These are phyloP conservation scores for Fukomys damarensis DNA, from an alignment of 2,113 vertebrate species.

Conservation along the genomic window DNA sequence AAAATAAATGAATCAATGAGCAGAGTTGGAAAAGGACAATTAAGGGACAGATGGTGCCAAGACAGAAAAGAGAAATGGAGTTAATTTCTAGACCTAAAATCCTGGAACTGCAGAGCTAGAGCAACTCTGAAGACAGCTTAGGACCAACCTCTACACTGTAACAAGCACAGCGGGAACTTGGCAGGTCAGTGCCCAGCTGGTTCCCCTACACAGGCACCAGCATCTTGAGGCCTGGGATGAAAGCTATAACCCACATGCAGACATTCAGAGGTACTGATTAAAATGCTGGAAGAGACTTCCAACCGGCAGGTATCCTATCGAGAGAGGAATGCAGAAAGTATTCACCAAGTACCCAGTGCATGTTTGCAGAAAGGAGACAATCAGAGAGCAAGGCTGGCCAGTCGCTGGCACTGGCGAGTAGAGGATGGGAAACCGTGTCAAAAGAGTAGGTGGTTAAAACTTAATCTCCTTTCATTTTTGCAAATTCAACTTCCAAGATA, in stretches of 20 bases:
- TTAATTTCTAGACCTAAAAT: not conserved
- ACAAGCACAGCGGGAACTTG: not conserved
- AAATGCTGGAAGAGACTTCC: not conserved
- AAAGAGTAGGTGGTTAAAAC: slow-evolving; percentile 12
- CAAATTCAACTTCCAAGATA: not conserved
- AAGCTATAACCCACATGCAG: not conserved
- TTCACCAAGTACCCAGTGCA: not conserved
- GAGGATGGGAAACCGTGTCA: not conserved
- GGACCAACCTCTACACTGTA: not conserved
- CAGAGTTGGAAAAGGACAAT: not conserved
- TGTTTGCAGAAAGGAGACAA: not conserved
- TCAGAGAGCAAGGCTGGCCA: not conserved
- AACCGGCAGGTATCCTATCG: not conserved
- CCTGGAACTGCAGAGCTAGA: not conserved
- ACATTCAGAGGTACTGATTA: not conserved
- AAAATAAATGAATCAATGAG: not conserved
- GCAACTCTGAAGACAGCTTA: not conserved
- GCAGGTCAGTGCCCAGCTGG: not conserved
- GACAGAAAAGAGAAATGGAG: not conserved
- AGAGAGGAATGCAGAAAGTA: not conserved
- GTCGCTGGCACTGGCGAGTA: not conserved
- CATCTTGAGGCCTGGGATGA: not conserved
- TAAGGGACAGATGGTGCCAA: not conserved
- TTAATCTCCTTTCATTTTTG: not conserved
- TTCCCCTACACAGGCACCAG: not conserved